Evolutionary conservation across 2,797 vertebrate species (phyloP).

Genomic region (Leptatherina wallacei): DNA sequence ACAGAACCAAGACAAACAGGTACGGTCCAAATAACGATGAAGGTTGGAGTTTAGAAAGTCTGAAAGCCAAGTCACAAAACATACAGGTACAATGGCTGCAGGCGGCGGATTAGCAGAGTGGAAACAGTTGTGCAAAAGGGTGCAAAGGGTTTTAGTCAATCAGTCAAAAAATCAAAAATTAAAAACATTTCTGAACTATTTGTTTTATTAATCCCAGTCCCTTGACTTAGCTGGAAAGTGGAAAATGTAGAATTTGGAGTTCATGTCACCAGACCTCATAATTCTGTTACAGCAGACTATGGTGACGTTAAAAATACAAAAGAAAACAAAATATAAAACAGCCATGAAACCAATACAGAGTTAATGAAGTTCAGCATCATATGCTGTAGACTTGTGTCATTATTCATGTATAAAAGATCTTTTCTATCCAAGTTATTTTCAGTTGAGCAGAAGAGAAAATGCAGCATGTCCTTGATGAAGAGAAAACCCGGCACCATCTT

Average conservation of each 20-base stretch:
- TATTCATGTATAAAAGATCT: neutral
- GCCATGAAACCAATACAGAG: neutral
- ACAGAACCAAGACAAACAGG: neutral
- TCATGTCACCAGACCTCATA: neutral
- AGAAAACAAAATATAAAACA: neutral
- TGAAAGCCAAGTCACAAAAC: neutral
- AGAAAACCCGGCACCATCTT: neutral
- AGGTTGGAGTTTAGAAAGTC: neutral
- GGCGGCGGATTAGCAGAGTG: neutral
- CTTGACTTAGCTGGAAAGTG: neutral
- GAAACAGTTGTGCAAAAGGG: neutral
- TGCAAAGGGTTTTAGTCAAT: neutral
- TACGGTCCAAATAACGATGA: neutral
- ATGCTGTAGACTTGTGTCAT: neutral
- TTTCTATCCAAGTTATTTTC: neutral
- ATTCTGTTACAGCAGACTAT: neutral
- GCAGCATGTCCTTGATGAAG: neutral
- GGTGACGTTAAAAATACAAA: neutral
- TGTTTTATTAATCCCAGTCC: neutral
- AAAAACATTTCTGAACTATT: neutral
- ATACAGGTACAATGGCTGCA: neutral
- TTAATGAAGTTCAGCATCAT: conserved; percentile 21
- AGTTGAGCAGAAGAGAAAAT: conserved; percentile 9
- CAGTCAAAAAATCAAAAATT: neutral
- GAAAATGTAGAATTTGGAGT: neutral